Evolutionary conservation across 2,888 invertebrate genomes (phyloP), one percentile per base, ranked within the genome.

Genomic region (Chromoteleia sp.): DNA sequence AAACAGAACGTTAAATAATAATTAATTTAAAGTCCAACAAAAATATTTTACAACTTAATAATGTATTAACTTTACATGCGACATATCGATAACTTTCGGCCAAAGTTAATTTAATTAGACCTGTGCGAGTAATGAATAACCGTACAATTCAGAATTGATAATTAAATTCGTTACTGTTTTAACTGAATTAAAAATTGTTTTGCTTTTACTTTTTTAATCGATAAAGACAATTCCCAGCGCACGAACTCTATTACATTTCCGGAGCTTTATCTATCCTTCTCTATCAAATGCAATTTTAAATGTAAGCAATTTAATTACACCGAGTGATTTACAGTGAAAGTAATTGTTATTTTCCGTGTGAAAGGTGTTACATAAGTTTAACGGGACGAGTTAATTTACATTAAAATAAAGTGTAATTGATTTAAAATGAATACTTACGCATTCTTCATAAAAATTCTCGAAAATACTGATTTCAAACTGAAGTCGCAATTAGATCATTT

Each of bases 241-340:
- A 39, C n/a, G 12, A 39, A 39, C 3, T 14, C 3, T 17, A 41
- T 14, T 3, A 41, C 3, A 41, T 41, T 41, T 14, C 7, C 41
- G 5, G 15, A 0, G 15, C 14, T 15, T 43, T 8, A 10, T 8
- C 43, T 17, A 17, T 41, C 19, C 17, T 30, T n/a, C 5, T 52
- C n/a, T 30, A 52, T 52, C 15, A 15, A 10, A 15, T 8, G 30
- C 15, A 52, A 10, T 52, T 14, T 14, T 52, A 30, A 30, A 30
- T 29, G 12, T 52, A 52, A 12, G 30, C 30, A 52, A 52, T 52
- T 29, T 25, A 30, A 25, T 52, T 52, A 15, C 15, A 2, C 12
- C 10, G 5, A 30, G 30, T 52, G 52, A 52, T 52, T 52, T 52
- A n/a, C 15, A 52, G 0, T 30, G 29, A 25, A 52, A 30, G 30